These are phyloP conservation scores for Amphipoea lucens DNA, from an alignment of 2,888 invertebrate genomes.

Conservation along the genomic window DNA sequence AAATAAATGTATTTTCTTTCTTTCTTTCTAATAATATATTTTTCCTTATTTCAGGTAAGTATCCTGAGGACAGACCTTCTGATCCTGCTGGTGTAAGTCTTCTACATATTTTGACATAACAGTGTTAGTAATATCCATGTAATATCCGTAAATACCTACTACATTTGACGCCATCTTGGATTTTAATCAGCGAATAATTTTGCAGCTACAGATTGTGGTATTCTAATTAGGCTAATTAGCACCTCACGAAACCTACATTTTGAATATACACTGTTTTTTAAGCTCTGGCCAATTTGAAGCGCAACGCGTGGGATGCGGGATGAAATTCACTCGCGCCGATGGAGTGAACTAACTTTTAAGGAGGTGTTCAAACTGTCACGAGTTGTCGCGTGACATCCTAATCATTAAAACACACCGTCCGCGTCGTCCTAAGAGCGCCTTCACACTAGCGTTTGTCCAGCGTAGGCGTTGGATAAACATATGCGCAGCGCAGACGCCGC, in stretches of 20 bases:
- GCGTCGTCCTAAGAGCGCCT: too few species aligned
- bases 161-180: not conserved
- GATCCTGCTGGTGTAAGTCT: conserved; percentile 17
- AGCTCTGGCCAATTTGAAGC: accelerated
- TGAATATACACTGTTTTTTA: not conserved
- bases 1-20: too few species aligned
- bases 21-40: not conserved
- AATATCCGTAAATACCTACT: not conserved
- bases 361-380: not conserved
- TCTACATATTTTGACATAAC: not conserved
- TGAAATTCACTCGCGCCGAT: not conserved
- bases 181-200: not conserved
- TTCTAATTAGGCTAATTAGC: conserved; percentile 4
- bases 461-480: too few species aligned
- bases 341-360: not conserved
- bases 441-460: too few species aligned
- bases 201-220: not conserved
- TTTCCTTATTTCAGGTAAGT: conserved; percentile 34
- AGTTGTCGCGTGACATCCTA: not conserved
- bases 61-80: not conserved
- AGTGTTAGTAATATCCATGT: too few species aligned
- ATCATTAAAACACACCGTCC: not conserved
- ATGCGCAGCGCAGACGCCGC: too few species aligned
- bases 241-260: not conserved
- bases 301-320: not conserved